These are phyloP conservation scores for Ips nitidus DNA, from an alignment of 1,140 invertebrate species.

Conservation along the genomic window DNA sequence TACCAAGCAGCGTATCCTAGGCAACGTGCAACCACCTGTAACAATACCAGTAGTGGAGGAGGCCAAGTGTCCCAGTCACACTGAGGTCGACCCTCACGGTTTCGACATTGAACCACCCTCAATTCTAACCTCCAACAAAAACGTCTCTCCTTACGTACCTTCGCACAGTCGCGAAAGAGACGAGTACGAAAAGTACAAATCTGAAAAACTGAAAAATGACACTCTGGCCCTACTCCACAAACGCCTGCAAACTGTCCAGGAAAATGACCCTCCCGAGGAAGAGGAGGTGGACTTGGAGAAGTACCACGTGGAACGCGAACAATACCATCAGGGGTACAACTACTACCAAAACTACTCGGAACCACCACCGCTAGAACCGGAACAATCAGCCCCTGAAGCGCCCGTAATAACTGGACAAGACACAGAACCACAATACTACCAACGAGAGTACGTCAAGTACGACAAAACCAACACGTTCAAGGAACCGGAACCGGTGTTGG, in stretches of 20 bases:
- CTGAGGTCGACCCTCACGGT: constrained; percentile 22
- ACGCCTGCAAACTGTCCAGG: not conserved
- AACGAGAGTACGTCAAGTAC: not conserved
- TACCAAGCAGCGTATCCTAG: constrained; percentile 23
- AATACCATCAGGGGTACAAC: not conserved
- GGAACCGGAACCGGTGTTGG: not conserved
- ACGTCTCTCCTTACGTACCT: constrained; percentile 29
- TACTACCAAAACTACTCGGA: constrained; percentile 1
- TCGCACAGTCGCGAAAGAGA: constrained; percentile 18
- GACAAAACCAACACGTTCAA: constrained; percentile 10
- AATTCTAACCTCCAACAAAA: constrained; percentile 13
- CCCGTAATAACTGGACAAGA: constrained; percentile 7
- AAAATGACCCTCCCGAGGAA: constrained; percentile 3
- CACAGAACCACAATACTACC: not conserved
- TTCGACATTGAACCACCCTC: constrained; percentile 28
- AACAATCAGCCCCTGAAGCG: constrained; percentile 1
- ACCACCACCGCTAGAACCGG: not conserved
- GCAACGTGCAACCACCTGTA: constrained; percentile 10
- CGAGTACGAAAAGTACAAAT: constrained; percentile 32
- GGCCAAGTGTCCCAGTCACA: not conserved
- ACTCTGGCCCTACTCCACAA: constrained; percentile 9
- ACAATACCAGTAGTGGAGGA: constrained; percentile 2
- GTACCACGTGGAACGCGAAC: constrained; percentile 14
- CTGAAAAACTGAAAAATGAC: constrained; percentile 15
- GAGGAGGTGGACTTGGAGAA: constrained; percentile 15